Conservation (phyloP, 2,113 vertebrate species). For the Riparia riparia region DNA sequence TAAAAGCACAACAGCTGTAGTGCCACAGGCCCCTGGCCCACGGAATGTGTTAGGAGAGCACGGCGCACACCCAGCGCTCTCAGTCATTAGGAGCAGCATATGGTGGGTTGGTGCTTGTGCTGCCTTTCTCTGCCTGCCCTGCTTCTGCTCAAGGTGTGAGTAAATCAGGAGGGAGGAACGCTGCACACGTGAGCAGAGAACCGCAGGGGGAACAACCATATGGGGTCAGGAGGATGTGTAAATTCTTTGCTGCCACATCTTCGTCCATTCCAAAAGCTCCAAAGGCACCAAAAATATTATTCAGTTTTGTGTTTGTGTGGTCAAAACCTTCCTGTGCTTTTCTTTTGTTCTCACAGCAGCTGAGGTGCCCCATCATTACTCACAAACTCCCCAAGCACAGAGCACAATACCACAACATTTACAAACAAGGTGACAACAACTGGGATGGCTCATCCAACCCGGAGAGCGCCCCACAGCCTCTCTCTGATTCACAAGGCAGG, state of each 20-base stretch:
- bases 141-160: constrained; percentile 28
- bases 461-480: not conserved
- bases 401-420: not conserved
- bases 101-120: constrained; percentile 5
- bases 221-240: not conserved
- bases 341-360: not conserved
- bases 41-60: not conserved
- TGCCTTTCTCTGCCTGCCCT: constrained; percentile 22
- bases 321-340: not conserved
- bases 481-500: not conserved
- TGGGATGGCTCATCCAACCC: not conserved
- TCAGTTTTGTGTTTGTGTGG: not conserved
- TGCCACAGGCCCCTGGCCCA: constrained; percentile 32
- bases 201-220: not conserved
- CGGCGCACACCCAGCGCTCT: not conserved
- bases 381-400: not conserved
- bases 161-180: constrained; percentile 11
- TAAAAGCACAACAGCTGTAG: constrained; percentile 30
- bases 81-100: constrained; percentile 26
- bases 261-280: not conserved
- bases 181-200: not conserved
- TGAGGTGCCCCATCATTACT: accelerated
- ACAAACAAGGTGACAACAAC: not conserved
- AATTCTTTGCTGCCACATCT: not conserved
- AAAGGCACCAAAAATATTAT: accelerated